Percentiles rank a stretch among this genome's conserved stretches.
phyloP scores from a whole-genome alignment of 2,888 invertebrate genomes.

The Hydroisotoma schaefferi region DNA sequence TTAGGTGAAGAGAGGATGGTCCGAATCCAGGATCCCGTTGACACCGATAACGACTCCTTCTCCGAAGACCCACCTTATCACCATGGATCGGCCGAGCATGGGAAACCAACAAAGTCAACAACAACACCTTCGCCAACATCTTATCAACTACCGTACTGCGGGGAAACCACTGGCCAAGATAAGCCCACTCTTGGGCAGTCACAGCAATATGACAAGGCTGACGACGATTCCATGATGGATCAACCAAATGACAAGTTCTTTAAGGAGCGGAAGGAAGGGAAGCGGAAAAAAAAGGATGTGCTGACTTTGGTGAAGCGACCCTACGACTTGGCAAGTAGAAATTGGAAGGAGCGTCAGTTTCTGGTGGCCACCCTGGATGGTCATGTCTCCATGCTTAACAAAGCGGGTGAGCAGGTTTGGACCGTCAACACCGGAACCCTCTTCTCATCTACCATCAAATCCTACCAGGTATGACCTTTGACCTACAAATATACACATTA shows the following conservation, averaged over 20 bases:
- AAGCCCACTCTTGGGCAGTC: neutral
- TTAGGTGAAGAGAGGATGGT: too few species aligned
- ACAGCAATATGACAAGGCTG: neutral
- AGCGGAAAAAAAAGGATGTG: too few species aligned
- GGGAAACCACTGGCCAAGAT: neutral
- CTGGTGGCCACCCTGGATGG: conserved; percentile 91
- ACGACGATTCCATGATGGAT: neutral
- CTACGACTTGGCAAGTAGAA: neutral
- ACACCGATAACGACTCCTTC: too few species aligned
- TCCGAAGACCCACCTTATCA: too few species aligned
- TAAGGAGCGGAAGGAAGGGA: neutral
- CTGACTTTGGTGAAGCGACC: neutral
- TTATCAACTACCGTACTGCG: neutral
- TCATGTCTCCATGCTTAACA: conserved; percentile 72
- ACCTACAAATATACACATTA: neutral
- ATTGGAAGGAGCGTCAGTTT: conserved; percentile 60
- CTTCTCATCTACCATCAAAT: conserved; percentile 83
- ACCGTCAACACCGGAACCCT: conserved; percentile 73
- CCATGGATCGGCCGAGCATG: too few species aligned
- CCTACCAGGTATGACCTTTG: conserved; percentile 66
- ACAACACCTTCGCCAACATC: neutral
- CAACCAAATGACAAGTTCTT: neutral
- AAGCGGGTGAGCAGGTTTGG: conserved; percentile 71
- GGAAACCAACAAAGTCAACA: neutral
- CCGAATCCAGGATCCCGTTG: too few species aligned